Evolutionary conservation across 2,888 invertebrate genomes (phyloP), one percentile per base, ranked within the genome.

Genomic region (Diploptera punctata): DNA sequence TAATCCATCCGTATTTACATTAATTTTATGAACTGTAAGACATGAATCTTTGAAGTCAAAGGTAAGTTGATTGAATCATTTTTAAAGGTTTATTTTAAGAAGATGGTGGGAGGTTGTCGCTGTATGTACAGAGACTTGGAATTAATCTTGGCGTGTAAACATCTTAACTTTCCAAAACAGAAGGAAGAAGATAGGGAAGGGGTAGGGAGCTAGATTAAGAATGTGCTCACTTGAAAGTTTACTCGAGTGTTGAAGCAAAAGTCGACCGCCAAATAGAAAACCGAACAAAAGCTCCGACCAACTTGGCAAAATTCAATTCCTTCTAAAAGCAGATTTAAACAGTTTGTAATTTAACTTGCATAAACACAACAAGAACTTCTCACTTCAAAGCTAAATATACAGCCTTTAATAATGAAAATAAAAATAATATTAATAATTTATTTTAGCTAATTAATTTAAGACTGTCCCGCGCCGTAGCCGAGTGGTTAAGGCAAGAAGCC

Each of bases 111-210:
- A n/a, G n/a, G n/a, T n/a, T n/a, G n/a, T n/a, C n/a, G n/a, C n/a
- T n/a, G n/a, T n/a, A 33, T 10, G 5, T 33, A 57, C 24, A 57
- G 10, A 57, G n/a, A 26, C 29, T 10, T 1, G 24, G 31, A 57
- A 57, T 57, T 57, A 57, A 57, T 57, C 57, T 57, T 29, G 2
- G 26, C 24, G 57, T n/a, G 57, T 57, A 57, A 57, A 57, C 57
- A 57, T 57, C 52, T 57, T 57, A 57, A 57, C 24, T 29, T 29
- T 29, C 29, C 24, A 29, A 57, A 57, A 24, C 57, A 2, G 29
- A 29, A 57, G 31, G 9, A 29, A 29, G 13, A 29, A 33, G 33
- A 33, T 7, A 33, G 33, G 33, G 10, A 33, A 7, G 33, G 10
- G 33, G 33, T 33, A n/a, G n/a, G 33, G 33, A 33, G 10, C 31